These are phyloP conservation scores for Anguilla anguilla DNA, from an alignment of 2,797 vertebrate species.

Conservation along the genomic window DNA sequence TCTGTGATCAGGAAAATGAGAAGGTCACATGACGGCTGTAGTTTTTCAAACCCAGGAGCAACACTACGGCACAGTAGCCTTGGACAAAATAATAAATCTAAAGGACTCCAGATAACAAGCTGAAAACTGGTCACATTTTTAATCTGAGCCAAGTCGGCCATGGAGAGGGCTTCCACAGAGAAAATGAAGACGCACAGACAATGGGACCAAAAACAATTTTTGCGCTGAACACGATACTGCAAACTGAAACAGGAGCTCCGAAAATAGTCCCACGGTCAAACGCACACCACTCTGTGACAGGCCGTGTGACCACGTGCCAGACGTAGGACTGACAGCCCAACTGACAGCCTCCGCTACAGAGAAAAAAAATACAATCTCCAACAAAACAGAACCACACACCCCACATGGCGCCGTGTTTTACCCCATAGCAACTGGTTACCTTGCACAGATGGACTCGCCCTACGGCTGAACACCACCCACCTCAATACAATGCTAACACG, in stretches of 20 bases:
- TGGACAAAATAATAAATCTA: not conserved
- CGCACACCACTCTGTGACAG: not conserved
- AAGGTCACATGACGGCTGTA: not conserved
- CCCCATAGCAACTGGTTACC: not conserved
- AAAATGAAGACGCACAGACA: not conserved
- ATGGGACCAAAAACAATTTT: not conserved
- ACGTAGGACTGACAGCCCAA: not conserved
- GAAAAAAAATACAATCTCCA: not conserved
- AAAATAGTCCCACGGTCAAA: not conserved
- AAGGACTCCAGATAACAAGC: not conserved
- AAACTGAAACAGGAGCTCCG: not conserved
- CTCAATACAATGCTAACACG: not conserved
- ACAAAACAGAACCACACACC: not conserved
- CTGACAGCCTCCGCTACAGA: not conserved
- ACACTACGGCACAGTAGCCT: not conserved
- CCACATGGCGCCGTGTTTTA: not conserved
- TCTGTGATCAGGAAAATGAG: not conserved
- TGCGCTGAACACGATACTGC: not conserved
- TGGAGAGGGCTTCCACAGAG: not conserved
- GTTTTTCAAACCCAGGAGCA: not conserved
- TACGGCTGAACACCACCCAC: not conserved
- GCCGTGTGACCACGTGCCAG: not conserved
- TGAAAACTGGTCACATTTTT: not conserved
- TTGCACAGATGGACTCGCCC: not conserved
- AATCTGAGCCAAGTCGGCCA: not conserved